A percentile compares a stretch with the other conserved stretches of the same genome.
Evolutionary conservation across 2,797 vertebrate species (phyloP).

Genomic region (Cetoscarus ocellatus): DNA sequence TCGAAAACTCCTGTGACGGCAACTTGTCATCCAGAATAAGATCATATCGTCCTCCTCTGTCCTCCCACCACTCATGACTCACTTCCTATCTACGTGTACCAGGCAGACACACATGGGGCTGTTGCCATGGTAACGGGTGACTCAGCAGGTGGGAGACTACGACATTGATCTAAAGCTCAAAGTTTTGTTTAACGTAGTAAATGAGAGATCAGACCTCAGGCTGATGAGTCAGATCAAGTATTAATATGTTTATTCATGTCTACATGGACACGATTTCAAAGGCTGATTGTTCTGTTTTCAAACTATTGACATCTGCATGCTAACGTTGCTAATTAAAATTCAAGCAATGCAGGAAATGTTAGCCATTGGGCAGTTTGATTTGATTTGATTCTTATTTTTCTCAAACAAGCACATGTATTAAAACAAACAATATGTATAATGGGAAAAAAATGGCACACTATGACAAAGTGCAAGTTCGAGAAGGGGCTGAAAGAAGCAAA

Average conservation of each 20-base stretch:
- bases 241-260: conserved; percentile 8
- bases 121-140: conserved; percentile 74
- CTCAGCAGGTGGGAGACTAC: conserved; percentile 52
- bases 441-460: too few relatives aligned
- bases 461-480: too few relatives aligned
- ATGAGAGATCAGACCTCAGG: not conserved
- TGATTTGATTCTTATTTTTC: too few relatives aligned
- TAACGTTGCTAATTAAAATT: too few relatives aligned
- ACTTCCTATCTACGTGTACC: conserved; percentile 51
- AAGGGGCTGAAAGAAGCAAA: too few relatives aligned
- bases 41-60: conserved; percentile 23
- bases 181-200: conserved; percentile 1
- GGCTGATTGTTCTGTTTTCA: not conserved
- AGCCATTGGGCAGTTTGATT: too few relatives aligned
- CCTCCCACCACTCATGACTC: conserved; percentile 72
- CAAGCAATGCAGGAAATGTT: too few relatives aligned
- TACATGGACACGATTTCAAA: not conserved
- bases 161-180: conserved; percentile 3
- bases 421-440: too few relatives aligned
- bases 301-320: not conserved
- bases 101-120: conserved; percentile 28
- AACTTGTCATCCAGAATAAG: conserved; percentile 41
- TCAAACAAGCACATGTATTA: too few relatives aligned
- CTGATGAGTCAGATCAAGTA: not conserved
- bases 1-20: conserved; percentile 65